Conservation (phyloP, 2,888 invertebrate genomes). For the Callyntrura guangdongensis region DNA sequence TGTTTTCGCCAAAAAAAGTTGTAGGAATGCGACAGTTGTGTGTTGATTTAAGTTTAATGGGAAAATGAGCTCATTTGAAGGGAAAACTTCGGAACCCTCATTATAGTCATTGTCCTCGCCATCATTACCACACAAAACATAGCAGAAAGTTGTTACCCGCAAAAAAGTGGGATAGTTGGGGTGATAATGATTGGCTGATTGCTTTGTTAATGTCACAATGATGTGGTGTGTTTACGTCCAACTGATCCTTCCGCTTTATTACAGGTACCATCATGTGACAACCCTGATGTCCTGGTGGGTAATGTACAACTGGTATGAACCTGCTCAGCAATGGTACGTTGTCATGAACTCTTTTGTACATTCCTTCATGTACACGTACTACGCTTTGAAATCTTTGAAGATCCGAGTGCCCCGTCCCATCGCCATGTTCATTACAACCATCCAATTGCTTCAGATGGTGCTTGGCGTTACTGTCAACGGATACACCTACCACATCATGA, state of each 20-base stretch:
- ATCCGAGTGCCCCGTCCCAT: conserved; percentile 79
- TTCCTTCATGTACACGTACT: conserved; percentile 82
- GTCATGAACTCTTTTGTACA: conserved; percentile 82
- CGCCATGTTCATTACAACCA: conserved; percentile 82
- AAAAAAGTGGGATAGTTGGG: conserved; percentile 47
- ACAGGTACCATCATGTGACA: conserved; percentile 82
- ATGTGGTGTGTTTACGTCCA: neutral
- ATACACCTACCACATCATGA: conserved; percentile 80
- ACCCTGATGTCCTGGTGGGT: conserved; percentile 83
- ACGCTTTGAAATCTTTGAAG: conserved; percentile 79
- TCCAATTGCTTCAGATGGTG: conserved; percentile 82
- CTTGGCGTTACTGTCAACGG: conserved; percentile 80
- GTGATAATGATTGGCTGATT: conserved; percentile 23
- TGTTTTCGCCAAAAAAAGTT: conserved; percentile 1
- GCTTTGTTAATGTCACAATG: conserved; percentile 33
- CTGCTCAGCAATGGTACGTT: conserved; percentile 81
- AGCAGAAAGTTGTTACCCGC: neutral
- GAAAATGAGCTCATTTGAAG: conserved; percentile 55
- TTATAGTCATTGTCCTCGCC: neutral
- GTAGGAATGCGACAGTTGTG: neutral
- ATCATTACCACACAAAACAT: neutral
- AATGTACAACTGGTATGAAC: conserved; percentile 83
- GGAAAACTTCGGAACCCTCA: conserved; percentile 20
- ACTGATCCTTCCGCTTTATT: conserved; percentile 2
- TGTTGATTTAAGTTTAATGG: conserved; percentile 22